Evolutionary conservation across 2,113 vertebrate genomes (phyloP).

Genomic region (Pseudorhombus dupliciocellatus): DNA sequence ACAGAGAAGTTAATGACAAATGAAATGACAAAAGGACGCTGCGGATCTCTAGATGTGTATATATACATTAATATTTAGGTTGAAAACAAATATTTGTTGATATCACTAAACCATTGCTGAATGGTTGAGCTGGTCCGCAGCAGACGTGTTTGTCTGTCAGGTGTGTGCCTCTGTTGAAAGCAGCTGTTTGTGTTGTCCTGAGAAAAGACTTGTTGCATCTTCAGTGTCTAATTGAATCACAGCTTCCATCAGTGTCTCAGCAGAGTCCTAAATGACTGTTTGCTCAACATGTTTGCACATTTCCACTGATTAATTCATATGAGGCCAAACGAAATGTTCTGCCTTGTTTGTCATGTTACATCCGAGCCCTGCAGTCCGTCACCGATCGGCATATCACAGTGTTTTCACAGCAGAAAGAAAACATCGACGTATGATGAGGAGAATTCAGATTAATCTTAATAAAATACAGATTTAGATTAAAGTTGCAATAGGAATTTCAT

Average conservation of each 20-base stretch:
- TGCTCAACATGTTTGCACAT: slow-evolving; percentile 76
- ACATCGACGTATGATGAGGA: too few relatives aligned
- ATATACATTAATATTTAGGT: too few relatives aligned
- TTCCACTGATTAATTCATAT: slow-evolving; percentile 85
- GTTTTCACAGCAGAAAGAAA: too few relatives aligned
- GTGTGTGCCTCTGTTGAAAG: neutral
- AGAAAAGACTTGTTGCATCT: slow-evolving; percentile 69
- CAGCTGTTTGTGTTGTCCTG: slow-evolving; percentile 35
- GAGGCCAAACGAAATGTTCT: slow-evolving; percentile 85
- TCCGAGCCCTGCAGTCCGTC: slow-evolving; percentile 50
- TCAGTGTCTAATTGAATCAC: slow-evolving; percentile 84
- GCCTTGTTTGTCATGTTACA: slow-evolving; percentile 82
- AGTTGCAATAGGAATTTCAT: neutral
- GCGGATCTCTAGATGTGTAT: too few relatives aligned
- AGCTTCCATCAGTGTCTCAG: slow-evolving; percentile 73
- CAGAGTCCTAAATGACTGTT: slow-evolving; percentile 78
- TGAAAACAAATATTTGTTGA: too few relatives aligned
- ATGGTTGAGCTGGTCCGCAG: neutral
- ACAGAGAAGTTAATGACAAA: too few relatives aligned
- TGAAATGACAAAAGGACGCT: too few relatives aligned
- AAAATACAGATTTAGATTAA: neutral
- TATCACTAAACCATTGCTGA: too few relatives aligned
- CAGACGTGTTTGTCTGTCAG: neutral
- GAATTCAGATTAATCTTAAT: too few relatives aligned
- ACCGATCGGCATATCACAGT: slow-evolving; percentile 10